Base-by-base conservation (phyloP, 23 tunicate genomes). In the Styela clava region DNA sequence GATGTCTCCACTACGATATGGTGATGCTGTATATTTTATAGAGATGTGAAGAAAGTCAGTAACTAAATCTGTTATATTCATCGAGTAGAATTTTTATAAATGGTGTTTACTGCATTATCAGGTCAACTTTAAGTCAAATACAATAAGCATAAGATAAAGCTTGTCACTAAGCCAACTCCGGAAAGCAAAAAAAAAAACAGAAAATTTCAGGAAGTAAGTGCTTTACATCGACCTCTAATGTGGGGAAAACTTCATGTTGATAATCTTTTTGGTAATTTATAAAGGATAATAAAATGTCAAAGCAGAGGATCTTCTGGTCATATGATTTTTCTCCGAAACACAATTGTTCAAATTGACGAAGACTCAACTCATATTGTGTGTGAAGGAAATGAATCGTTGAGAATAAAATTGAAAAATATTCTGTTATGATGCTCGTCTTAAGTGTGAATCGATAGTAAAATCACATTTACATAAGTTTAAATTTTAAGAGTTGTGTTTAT, bases 21-120 rank as follows among this genome's bases (percentile, higher is more conserved):
- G 98, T 16, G 98, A 93, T 77, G 98, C 89, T 30, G 89, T 88
- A 20, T 93, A 87, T 81, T 93, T 93, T 72, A 71, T 93, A 26
- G 85, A 93, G n/a, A 69, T 93, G 84, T 93, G 98, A 93, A 44
- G 74, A 76, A 76, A 84, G 24, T 76, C 77, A n/a, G 24, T 86
- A 16, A 16, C 74, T 16, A 93, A 93, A 52, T 84, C 93, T 18
- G 64, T 93, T 80, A 93, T 88, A 63, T 93, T 93, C 78, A 87
- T 93, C n/a, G 91, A 93, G 44, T 87, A 93, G 18, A 80, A 64
- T 68, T 87, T 87, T 29, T 84, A 24, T 88, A 88, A 2, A 85
- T 83, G 61, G 33, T 86, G 62, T 32, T 86, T 61, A 88, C 97
- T 65, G 88, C 91, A 12, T 2, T 92, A 0, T 83, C 91, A 7